A percentile compares a stretch with the other conserved stretches of the same genome.
Conservation (phyloP, 2,888 invertebrate species). For the Chrysolina americana region DNA sequence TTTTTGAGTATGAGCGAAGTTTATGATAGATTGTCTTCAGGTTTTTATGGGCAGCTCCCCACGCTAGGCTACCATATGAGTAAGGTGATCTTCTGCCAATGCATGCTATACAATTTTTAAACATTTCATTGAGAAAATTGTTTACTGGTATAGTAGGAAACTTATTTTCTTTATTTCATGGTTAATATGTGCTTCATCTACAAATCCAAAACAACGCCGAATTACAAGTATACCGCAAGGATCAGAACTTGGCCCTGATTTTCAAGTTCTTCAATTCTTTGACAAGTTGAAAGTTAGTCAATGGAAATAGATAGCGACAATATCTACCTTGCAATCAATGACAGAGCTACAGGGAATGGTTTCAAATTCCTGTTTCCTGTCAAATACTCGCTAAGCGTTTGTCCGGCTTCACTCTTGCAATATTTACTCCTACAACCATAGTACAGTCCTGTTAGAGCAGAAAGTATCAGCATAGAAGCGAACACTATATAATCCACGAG, state of each 20-base stretch:
- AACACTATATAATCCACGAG: conserved; percentile 81
- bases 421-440: conserved; percentile 72
- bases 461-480: conserved; percentile 77
- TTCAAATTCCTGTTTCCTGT: conserved; percentile 83
- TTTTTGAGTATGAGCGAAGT: too few relatives aligned
- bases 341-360: conserved; percentile 88
- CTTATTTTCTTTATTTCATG: too few relatives aligned
- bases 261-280: too few relatives aligned
- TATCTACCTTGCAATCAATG: conserved; percentile 84
- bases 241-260: neutral
- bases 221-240: neutral
- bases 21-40: too few relatives aligned
- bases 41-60: too few relatives aligned
- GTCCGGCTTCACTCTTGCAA: conserved; percentile 70
- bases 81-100: too few relatives aligned
- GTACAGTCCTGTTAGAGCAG: conserved; percentile 85
- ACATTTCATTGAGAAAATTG: too few relatives aligned
- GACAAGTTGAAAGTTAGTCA: neutral
- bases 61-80: too few relatives aligned
- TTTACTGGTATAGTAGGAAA: too few relatives aligned
- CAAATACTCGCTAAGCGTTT: conserved; percentile 78
- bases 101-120: too few relatives aligned
- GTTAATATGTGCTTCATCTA: too few relatives aligned
- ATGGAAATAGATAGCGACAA: neutral
- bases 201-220: too few relatives aligned